Percentiles rank a stretch among this genome's conserved stretches.
Evolutionary conservation across 2,888 invertebrate genomes (phyloP).

Genomic region (Dromius quadrimaculatus): DNA sequence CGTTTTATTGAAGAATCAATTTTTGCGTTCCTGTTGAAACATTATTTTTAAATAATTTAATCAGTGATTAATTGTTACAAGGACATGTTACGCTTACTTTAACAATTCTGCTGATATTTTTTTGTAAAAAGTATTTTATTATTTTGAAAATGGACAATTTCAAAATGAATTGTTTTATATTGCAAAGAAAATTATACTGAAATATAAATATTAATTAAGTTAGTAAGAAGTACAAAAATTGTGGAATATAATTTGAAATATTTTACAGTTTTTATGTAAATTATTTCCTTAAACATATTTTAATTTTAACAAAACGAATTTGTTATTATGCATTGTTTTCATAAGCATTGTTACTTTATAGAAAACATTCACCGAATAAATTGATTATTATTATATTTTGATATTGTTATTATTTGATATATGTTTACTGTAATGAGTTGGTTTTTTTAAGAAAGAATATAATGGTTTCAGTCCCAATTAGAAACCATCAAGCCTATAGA

Average conservation of each 20-base stretch:
- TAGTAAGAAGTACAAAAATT: conserved; percentile 37
- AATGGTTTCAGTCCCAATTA: no score
- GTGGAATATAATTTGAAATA: conserved; percentile 18
- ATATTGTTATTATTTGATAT: background rate
- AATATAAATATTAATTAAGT: conserved; percentile 21
- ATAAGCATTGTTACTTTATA: conserved; percentile 17
- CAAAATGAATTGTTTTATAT: conserved; percentile 32
- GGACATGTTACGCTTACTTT: conserved; percentile 31
- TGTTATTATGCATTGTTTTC: conserved; percentile 4
- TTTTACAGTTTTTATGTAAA: conserved; percentile 17
- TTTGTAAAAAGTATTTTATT: conserved; percentile 36
- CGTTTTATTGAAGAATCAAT: conserved; percentile 1
- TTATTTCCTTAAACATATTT: conserved; percentile 11
- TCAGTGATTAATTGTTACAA: conserved; percentile 25
- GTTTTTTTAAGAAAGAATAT: no score
- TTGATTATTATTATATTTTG: background rate
- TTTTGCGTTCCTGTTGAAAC: background rate
- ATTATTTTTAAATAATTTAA: conserved; percentile 8
- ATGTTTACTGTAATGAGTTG: no score
- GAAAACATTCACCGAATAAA: background rate
- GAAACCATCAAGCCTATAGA: no score
- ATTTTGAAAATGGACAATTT: conserved; percentile 30
- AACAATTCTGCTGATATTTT: conserved; percentile 23
- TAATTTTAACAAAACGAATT: conserved; percentile 4
- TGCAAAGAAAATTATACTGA: conserved; percentile 18